phyloP scores from a whole-genome alignment of 1,140 invertebrate species.

The Drosophila ananassae region DNA sequence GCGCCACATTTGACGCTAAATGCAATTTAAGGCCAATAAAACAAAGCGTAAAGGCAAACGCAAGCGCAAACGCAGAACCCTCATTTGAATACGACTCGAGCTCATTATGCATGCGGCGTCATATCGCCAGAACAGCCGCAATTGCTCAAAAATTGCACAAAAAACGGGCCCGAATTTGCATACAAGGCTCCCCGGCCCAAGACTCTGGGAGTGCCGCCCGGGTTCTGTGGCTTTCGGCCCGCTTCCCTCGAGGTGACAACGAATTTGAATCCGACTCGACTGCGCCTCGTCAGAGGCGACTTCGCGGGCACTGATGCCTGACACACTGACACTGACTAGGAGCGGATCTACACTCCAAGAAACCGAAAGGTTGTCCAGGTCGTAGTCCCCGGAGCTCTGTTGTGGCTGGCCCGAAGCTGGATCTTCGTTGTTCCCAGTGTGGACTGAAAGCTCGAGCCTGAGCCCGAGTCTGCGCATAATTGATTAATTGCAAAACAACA shows the following conservation, averaged over 20 bases:
- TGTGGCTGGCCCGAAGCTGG: too few relatives aligned
- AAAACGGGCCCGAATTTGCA: conserved; percentile 61
- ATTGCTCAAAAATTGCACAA: conserved; percentile 56
- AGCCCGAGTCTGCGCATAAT: conserved; percentile 68
- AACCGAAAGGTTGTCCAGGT: too few relatives aligned
- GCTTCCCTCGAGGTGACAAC: conserved; percentile 63
- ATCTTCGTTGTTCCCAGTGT: conserved; percentile 3
- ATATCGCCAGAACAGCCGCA: conserved; percentile 73
- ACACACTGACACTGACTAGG: conserved; percentile 71
- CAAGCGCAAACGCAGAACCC: conserved; percentile 48
- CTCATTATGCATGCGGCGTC: conserved; percentile 81
- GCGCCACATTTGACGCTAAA: conserved; percentile 78
- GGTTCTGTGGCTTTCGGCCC: conserved; percentile 49
- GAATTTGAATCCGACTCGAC: conserved; percentile 19
- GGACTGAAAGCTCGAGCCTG: conserved; percentile 17
- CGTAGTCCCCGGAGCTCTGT: too few relatives aligned
- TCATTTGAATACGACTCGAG: conserved; percentile 67
- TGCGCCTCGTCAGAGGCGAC: background rate
- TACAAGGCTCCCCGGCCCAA: conserved; percentile 53
- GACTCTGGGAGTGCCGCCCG: conserved; percentile 61
- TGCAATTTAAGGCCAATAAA: conserved; percentile 81
- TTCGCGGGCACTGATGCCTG: conserved; percentile 52
- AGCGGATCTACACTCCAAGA: conserved; percentile 16
- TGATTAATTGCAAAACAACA: conserved; percentile 82
- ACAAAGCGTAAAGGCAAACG: conserved; percentile 58